Evolutionary conservation across 2,113 vertebrate species (phyloP).

Genomic region (Pygoscelis adeliae): DNA sequence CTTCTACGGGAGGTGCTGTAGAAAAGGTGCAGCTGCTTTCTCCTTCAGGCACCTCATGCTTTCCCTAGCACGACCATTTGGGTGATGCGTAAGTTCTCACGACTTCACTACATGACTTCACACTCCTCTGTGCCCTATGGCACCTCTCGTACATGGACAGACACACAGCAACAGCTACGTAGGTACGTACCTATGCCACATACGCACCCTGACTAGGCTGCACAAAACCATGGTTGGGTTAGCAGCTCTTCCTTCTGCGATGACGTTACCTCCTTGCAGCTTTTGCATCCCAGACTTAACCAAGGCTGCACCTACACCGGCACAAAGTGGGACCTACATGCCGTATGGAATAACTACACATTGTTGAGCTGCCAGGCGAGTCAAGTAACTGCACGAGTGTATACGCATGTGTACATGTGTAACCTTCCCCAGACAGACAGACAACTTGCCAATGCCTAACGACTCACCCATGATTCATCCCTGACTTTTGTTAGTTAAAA

Average conservation of each 20-base stretch:
- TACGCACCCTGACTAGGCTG: background rate
- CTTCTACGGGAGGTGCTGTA: background rate
- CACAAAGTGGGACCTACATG: background rate
- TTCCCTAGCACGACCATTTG: background rate
- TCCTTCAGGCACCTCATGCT: background rate
- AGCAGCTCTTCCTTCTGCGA: background rate
- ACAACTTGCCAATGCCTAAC: background rate
- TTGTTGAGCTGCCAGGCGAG: background rate
- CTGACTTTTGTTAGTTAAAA: background rate
- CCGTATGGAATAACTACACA: background rate
- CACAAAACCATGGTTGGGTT: background rate
- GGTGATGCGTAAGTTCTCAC: background rate
- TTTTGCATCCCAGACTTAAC: background rate
- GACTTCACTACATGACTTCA: background rate
- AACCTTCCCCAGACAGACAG: background rate
- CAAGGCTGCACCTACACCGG: background rate
- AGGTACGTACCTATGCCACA: background rate
- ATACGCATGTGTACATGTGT: accelerated
- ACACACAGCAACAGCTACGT: background rate
- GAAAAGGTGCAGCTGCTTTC: background rate
- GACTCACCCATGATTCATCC: background rate
- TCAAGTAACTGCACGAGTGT: background rate
- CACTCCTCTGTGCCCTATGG: accelerated
- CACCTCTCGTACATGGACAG: accelerated
- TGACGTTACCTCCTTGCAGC: background rate